A percentile compares a stretch with the other conserved stretches of the same genome.
Conservation (phyloP, 37 sponge, comb jelly and placozoan genomes). For the Haliclona indistincta region DNA sequence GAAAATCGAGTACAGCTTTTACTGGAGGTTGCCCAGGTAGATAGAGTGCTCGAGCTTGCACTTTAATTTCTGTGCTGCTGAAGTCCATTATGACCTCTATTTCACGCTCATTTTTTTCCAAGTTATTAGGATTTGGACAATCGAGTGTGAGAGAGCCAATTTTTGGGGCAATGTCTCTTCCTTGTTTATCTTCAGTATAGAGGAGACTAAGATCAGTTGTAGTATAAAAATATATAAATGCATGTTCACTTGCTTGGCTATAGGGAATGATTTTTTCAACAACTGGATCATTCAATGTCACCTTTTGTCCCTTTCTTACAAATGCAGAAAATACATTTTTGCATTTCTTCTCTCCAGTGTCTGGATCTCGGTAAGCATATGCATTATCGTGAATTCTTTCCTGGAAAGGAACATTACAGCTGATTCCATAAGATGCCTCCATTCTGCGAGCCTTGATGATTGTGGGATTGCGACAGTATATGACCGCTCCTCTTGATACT, state of each 20-base stretch:
- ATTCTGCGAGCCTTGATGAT: background rate
- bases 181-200: background rate
- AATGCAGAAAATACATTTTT: background rate
- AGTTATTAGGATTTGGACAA: background rate
- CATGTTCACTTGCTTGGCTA: background rate
- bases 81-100: background rate
- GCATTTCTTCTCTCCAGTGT: background rate
- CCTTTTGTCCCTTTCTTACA: background rate
- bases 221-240: background rate
- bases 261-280: too few relatives aligned
- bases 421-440: background rate
- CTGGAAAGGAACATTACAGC: background rate
- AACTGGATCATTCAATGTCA: background rate
- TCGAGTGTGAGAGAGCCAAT: background rate
- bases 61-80: background rate
- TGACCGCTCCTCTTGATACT: background rate
- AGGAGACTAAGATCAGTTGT: background rate
- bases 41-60: too few relatives aligned
- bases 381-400: background rate
- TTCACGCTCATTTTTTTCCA: background rate
- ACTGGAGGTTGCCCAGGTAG: too few relatives aligned
- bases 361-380: background rate
- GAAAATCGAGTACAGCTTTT: too few relatives aligned
- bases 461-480: background rate
- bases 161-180: background rate